Base-by-base conservation (phyloP, 2,113 vertebrate species). In the Dascyllus trimaculatus region DNA sequence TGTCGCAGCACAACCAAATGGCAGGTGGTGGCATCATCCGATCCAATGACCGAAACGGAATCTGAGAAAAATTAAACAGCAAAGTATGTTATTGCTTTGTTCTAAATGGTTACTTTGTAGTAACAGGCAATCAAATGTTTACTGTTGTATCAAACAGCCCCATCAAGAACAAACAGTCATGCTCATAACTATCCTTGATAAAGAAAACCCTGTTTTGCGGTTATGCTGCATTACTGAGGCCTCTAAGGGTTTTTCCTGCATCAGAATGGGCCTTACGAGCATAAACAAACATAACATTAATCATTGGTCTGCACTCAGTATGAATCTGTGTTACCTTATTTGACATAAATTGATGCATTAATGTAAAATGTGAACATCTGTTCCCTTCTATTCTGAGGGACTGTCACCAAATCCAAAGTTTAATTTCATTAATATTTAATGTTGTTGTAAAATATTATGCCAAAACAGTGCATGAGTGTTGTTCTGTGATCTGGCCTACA, bases 21-120 rank as follows among this genome's bases (percentile, higher is more conserved):
- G 89, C 98, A 99, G 66, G 98, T 99, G 21, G 98, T 99, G 63
- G 98, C 97, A 89, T 99, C 98, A 25, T 96, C 98, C 53, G 98
- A 99, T 68, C 98, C 98, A 65, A 99, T 94, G 83, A 99, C 87
- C 53, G 97, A 96, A 83, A 99, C 93, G 49, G 94, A 95, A 75
- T 95, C 98, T 99, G 92, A 80, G 83, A 81, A 21, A 82, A 49
- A 72, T n/a, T 51, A 59, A 26, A 79, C 4, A 63, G 19, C 11
- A 69, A 54, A 68, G 17, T 40, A 61, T 11, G 18, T 19, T 22
- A 64, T 10, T 4, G 5, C 49, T 58, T 40, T 67, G 25, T 54
- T 22, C n/a, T 54, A 26, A 46, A 14, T 25, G 11, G 4, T 61
- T 15, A 53, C 22, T 58, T 2, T 24, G 35, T 7, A 67, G n/a